phyloP scores from a whole-genome alignment of 1,140 invertebrate genomes.

The Belonocnema kinseyi region DNA sequence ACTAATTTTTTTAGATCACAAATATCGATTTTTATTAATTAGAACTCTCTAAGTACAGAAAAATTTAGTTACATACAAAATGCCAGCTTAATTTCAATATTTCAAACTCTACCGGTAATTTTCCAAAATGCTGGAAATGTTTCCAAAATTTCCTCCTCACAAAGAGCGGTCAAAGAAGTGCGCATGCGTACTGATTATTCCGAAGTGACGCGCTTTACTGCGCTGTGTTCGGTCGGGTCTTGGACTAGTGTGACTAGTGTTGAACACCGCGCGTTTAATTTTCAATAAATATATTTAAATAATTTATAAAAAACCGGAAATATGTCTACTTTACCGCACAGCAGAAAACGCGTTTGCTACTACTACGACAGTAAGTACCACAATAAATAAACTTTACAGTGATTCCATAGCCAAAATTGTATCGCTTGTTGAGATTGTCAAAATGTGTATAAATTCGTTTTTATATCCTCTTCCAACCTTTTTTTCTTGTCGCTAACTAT shows the following conservation, averaged over 20 bases:
- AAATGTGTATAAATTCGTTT: constrained; percentile 54
- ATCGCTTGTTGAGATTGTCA: constrained; percentile 51
- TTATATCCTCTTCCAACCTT: not conserved
- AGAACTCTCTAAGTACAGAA: not conserved
- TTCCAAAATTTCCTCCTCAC: not conserved
- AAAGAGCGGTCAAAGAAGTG: not conserved
- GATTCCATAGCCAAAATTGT: constrained; percentile 46
- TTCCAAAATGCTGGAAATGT: not conserved
- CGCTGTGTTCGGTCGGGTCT: constrained; percentile 45
- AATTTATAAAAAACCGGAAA: constrained; percentile 49
- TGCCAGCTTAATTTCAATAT: constrained; percentile 7
- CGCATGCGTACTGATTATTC: not conserved
- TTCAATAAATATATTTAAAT: constrained; percentile 51
- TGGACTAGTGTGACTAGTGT: not conserved
- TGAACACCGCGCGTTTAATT: constrained; percentile 55
- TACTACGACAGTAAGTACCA: constrained; percentile 98
- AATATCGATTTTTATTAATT: not conserved
- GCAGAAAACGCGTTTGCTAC: constrained; percentile 96
- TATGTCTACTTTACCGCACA: constrained; percentile 87
- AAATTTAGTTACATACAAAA: not conserved
- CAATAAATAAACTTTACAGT: constrained; percentile 5
- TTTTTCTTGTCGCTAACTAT: constrained; percentile 25
- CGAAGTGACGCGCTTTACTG: constrained; percentile 53
- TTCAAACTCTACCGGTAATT: not conserved
- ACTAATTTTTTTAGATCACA: not conserved